phyloP scores from a whole-genome alignment of 2,888 invertebrate genomes.

The Eumacrocentrus americanus region DNA sequence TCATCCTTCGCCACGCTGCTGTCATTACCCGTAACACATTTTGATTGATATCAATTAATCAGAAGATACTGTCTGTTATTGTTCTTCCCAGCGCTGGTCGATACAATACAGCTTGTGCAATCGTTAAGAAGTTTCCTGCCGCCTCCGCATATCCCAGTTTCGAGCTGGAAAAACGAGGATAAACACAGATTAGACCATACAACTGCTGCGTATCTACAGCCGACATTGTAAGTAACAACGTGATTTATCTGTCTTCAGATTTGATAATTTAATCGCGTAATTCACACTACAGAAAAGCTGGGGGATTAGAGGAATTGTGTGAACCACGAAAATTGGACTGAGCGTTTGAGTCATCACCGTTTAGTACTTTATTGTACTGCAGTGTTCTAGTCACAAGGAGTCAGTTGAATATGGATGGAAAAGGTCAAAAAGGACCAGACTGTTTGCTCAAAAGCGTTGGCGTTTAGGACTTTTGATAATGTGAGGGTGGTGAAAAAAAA shows the following conservation, averaged over 20 bases:
- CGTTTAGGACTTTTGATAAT: constrained; percentile 56
- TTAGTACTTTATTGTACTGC: constrained; percentile 27
- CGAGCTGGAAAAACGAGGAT: constrained; percentile 89
- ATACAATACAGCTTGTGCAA: constrained; percentile 86
- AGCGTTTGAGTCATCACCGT: constrained; percentile 37
- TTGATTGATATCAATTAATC: constrained; percentile 8
- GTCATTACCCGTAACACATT: neutral
- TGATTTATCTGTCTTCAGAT: neutral
- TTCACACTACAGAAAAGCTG: constrained; percentile 49
- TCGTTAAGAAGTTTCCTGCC: constrained; percentile 83
- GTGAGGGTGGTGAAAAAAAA: constrained; percentile 42
- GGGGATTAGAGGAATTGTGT: constrained; percentile 55
- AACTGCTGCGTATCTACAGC: constrained; percentile 48
- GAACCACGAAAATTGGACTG: constrained; percentile 58
- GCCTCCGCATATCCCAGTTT: constrained; percentile 86
- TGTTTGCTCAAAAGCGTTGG: constrained; percentile 60
- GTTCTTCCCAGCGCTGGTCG: constrained; percentile 70
- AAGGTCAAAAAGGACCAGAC: constrained; percentile 41
- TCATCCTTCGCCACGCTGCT: neutral
- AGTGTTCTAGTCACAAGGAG: constrained; percentile 58
- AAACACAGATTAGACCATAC: constrained; percentile 67
- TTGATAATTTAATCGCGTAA: neutral
- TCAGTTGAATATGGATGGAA: constrained; percentile 40
- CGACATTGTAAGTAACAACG: constrained; percentile 51
- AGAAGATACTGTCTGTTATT: constrained; percentile 10